A percentile compares a stretch with the other conserved stretches of the same genome.
These are phyloP conservation scores for Coelopa frigida DNA, from an alignment of 1,140 invertebrate genomes.

Conservation along the genomic window DNA sequence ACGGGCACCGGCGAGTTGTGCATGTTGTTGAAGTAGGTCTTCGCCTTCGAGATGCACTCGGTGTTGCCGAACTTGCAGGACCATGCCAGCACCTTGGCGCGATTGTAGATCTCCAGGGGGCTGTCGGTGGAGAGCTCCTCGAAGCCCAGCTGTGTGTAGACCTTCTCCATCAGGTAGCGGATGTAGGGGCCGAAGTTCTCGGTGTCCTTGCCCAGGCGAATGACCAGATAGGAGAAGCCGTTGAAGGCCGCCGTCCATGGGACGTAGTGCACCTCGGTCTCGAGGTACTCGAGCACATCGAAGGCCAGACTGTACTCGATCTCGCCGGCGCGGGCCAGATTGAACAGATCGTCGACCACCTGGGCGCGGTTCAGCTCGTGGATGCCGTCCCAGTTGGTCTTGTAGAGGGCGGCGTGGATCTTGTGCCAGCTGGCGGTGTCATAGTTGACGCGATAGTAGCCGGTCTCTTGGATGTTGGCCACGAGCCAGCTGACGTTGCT, in stretches of 20 bases:
- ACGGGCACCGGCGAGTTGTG: constrained; percentile 35
- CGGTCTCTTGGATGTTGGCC: constrained; percentile 61
- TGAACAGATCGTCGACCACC: constrained; percentile 71
- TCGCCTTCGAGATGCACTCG: constrained; percentile 45
- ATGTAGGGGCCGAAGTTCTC: constrained; percentile 28
- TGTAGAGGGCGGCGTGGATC: constrained; percentile 49
- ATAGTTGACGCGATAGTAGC: constrained; percentile 76
- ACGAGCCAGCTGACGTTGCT: constrained; percentile 53
- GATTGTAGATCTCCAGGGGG: constrained; percentile 39
- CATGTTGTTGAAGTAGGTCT: constrained; percentile 28
- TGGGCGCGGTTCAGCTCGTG: constrained; percentile 69
- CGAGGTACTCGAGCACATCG: constrained; percentile 53
- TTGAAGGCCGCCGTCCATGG: constrained; percentile 58
- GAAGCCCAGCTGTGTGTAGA: constrained; percentile 34
- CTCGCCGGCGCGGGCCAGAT: constrained; percentile 47
- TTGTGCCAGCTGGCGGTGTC: constrained; percentile 59
- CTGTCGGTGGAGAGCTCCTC: constrained; percentile 16
- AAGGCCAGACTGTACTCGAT: constrained; percentile 49
- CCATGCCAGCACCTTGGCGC: constrained; percentile 46
- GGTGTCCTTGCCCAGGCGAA: constrained; percentile 31
- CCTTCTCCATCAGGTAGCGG: constrained; percentile 21
- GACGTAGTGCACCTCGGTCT: constrained; percentile 55
- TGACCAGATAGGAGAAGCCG: constrained; percentile 44
- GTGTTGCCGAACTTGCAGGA: constrained; percentile 47
- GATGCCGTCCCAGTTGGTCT: constrained; percentile 49